Conservation (phyloP, 2,113 vertebrate species). For the Myiagra hebetior region DNA sequence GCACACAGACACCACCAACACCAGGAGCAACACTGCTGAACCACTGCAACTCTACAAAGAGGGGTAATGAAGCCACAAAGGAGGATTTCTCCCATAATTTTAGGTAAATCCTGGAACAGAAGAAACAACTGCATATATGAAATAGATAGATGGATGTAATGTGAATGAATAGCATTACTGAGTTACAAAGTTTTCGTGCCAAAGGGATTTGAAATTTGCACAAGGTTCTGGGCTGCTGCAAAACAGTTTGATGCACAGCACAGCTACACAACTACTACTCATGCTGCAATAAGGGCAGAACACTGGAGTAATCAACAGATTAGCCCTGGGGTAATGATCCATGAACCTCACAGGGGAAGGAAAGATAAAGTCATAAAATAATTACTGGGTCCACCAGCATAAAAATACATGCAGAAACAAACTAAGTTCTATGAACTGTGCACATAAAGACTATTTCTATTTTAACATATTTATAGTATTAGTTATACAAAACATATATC, state of each 20-base stretch:
- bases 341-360: background rate
- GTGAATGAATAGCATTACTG: background rate
- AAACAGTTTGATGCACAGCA: background rate
- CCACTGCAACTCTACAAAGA: rapidly evolving
- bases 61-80: background rate
- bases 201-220: background rate
- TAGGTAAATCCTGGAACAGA: background rate
- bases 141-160: background rate
- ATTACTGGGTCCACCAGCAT: background rate
- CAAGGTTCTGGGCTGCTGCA: background rate
- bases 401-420: background rate
- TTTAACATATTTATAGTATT: background rate
- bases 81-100: background rate
- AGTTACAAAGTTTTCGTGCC: background rate
- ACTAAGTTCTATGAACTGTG: background rate
- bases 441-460: background rate
- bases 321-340: background rate
- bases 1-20: background rate
- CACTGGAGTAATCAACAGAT: background rate
- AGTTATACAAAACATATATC: background rate
- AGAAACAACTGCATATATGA: background rate
- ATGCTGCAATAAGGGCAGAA: background rate
- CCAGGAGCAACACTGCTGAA: rapidly evolving
- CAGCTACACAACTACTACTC: background rate
- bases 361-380: background rate